Evolutionary conservation across 2,113 vertebrate genomes (phyloP).

Genomic region (Crotalus tigris): DNA sequence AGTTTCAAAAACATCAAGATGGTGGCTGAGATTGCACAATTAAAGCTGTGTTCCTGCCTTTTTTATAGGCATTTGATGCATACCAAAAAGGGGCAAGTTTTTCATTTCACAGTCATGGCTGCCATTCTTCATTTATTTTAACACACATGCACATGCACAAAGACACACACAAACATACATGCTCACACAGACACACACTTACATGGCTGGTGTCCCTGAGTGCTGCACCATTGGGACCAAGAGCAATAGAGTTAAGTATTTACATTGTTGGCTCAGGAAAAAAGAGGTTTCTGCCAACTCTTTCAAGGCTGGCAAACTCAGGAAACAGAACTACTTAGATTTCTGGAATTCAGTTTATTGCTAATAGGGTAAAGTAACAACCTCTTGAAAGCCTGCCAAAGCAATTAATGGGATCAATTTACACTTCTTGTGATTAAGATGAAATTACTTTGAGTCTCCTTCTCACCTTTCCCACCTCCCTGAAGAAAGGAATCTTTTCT

Average conservation of each 20-base stretch:
- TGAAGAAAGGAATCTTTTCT: background rate
- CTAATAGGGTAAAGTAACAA: background rate
- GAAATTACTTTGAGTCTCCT: background rate
- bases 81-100: background rate
- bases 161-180: background rate
- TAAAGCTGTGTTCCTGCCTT: background rate
- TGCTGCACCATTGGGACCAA: background rate
- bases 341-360: background rate
- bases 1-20: background rate
- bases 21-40: background rate
- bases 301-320: background rate
- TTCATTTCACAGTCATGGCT: background rate
- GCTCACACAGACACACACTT: too few species aligned
- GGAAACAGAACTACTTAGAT: background rate
- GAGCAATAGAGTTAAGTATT: background rate
- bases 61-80: background rate
- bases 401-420: background rate
- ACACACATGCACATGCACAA: background rate
- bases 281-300: background rate
- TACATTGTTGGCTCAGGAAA: background rate
- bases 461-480: background rate
- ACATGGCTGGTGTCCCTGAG: background rate
- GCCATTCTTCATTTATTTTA: background rate
- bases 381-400: background rate
- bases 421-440: background rate